Percentiles rank a stretch among this genome's conserved stretches.
phyloP scores from a whole-genome alignment of 2,113 vertebrate species.

The Macquaria australasica region DNA sequence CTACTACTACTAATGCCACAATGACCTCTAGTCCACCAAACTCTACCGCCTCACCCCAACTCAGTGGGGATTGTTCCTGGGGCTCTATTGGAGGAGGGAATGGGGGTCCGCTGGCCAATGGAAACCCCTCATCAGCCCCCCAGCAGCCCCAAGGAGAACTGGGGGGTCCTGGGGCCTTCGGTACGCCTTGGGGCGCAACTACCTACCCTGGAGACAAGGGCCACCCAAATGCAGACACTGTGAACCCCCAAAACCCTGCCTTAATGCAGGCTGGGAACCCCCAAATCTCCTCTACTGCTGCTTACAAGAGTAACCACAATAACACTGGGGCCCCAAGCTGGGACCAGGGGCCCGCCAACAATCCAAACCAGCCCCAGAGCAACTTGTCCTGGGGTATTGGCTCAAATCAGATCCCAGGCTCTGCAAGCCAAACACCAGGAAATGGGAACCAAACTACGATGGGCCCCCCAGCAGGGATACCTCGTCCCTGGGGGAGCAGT shows the following conservation, averaged over 20 bases:
- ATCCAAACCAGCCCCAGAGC: constrained; percentile 82
- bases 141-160: constrained; percentile 91
- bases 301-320: constrained; percentile 88
- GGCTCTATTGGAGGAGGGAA: constrained; percentile 78
- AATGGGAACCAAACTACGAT: constrained; percentile 82
- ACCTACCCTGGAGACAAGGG: constrained; percentile 93
- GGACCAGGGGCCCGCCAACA: constrained; percentile 87
- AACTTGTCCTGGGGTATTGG: constrained; percentile 86
- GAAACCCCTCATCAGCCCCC: constrained; percentile 80
- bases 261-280: constrained; percentile 90
- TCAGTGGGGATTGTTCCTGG: constrained; percentile 90
- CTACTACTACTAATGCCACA: constrained; percentile 94
- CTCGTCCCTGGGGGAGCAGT: constrained; percentile 90
- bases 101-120: constrained; percentile 86
- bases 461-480: constrained; percentile 83
- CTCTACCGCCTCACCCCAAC: constrained; percentile 93
- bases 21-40: constrained; percentile 99
- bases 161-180: constrained; percentile 87
- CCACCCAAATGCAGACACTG: constrained; percentile 94
- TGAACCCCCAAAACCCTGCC: constrained; percentile 91
- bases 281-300: constrained; percentile 86
- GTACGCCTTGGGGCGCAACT: constrained; percentile 93
- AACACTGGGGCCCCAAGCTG: constrained; percentile 88
- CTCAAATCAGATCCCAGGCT: constrained; percentile 60
- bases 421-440: constrained; percentile 68